Evolutionary conservation across 37 sponge, comb jelly and placozoan species (phyloP).

Genomic region (Petrosia ficiformis): DNA sequence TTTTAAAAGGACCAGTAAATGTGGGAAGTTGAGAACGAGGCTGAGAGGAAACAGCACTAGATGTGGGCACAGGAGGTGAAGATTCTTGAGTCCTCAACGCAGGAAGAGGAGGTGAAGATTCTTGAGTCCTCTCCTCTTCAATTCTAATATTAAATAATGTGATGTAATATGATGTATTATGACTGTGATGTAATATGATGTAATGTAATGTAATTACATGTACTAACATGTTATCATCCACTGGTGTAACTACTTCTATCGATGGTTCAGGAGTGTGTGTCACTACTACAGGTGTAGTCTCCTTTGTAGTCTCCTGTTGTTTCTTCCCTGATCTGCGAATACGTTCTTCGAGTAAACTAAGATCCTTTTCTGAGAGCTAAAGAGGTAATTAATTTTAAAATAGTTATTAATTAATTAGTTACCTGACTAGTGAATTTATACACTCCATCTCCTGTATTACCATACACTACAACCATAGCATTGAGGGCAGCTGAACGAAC

Average conservation of each 20-base stretch:
- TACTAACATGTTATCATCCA: too few relatives aligned
- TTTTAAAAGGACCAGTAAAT: slow-evolving; percentile 50
- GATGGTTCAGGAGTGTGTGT: too few relatives aligned
- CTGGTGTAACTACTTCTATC: too few relatives aligned
- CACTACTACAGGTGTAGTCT: too few relatives aligned
- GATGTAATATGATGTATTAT: too few relatives aligned
- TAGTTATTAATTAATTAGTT: not conserved
- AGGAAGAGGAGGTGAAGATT: not conserved
- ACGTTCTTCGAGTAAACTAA: slow-evolving; percentile 73
- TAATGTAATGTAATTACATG: too few relatives aligned
- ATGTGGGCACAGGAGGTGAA: not conserved
- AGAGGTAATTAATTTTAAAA: slow-evolving; percentile 2
- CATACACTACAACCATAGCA: slow-evolving; percentile 79
- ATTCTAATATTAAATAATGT: too few relatives aligned
- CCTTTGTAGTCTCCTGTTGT: too few relatives aligned
- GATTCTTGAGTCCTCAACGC: not conserved
- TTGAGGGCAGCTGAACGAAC: slow-evolving; percentile 93
- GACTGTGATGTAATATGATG: too few relatives aligned
- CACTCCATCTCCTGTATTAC: slow-evolving; percentile 75
- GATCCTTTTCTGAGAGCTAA: slow-evolving; percentile 73
- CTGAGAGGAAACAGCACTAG: not conserved
- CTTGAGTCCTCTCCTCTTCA: too few relatives aligned
- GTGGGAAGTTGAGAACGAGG: not conserved
- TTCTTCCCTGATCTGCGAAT: slow-evolving; percentile 47
- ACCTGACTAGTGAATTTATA: slow-evolving; percentile 78